A percentile compares a stretch with the other conserved stretches of the same genome.
These are phyloP conservation scores for Physocephala rufipes DNA, from an alignment of 2,888 invertebrate species.

Conservation along the genomic window DNA sequence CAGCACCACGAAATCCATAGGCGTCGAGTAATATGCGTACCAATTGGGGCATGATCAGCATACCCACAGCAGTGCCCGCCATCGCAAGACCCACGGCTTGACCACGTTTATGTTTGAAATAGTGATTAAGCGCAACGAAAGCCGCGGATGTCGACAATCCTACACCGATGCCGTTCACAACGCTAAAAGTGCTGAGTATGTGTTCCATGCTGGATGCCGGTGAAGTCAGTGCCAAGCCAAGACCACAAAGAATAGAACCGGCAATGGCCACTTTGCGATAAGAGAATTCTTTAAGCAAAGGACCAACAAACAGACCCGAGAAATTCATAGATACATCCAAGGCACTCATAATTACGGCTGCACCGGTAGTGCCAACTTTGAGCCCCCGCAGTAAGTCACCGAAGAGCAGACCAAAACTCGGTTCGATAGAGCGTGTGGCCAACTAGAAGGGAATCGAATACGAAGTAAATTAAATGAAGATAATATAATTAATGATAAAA, in stretches of 20 bases:
- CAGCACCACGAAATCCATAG: conserved; percentile 75
- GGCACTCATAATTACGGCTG: conserved; percentile 79
- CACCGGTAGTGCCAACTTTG: conserved; percentile 78
- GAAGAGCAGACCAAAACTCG: conserved; percentile 83
- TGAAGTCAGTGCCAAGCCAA: conserved; percentile 75
- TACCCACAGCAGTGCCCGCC: conserved; percentile 82
- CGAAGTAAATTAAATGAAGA: conserved; percentile 10
- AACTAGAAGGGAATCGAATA: conserved; percentile 71
- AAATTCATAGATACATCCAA: conserved; percentile 81
- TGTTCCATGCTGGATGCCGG: conserved; percentile 77
- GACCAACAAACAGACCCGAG: conserved; percentile 80
- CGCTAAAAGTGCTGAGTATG: conserved; percentile 77
- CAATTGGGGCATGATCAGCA: conserved; percentile 82
- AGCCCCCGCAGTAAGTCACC: conserved; percentile 76
- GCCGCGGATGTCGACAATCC: conserved; percentile 80
- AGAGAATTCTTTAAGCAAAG: conserved; percentile 78
- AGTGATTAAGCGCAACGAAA: conserved; percentile 81
- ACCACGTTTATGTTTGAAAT: conserved; percentile 79
- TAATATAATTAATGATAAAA: not conserved
- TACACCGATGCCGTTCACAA: conserved; percentile 80
- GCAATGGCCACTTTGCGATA: conserved; percentile 77
- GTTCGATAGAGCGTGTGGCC: conserved; percentile 81
- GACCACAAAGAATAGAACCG: conserved; percentile 73
- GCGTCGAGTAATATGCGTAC: conserved; percentile 72
- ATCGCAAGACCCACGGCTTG: conserved; percentile 83